Percentiles rank a stretch among this genome's conserved stretches.
phyloP scores from a whole-genome alignment of 1,140 invertebrate genomes.

The Nasonia giraulti region DNA sequence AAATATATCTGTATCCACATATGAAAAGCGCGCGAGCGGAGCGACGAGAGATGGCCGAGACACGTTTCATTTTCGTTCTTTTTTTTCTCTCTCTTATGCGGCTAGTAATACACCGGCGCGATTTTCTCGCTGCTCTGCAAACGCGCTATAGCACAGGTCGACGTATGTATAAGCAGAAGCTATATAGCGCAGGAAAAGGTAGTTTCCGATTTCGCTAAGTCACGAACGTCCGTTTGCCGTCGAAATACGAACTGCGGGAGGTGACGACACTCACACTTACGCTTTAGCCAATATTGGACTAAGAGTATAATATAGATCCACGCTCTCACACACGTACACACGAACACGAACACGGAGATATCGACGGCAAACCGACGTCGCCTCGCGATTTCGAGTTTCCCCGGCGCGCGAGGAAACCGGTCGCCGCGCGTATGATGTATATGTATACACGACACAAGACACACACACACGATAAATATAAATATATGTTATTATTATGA shows the following conservation, averaged over 20 bases:
- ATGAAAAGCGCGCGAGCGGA: not conserved
- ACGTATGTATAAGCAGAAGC: not conserved
- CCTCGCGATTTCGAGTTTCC: constrained; percentile 16
- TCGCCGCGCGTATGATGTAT: constrained; percentile 1
- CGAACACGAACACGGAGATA: not conserved
- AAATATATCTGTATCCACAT: not conserved
- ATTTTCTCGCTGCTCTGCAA: constrained; percentile 28
- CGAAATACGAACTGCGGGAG: not conserved
- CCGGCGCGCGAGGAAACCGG: constrained; percentile 24
- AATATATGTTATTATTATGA: not conserved
- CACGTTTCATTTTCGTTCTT: not conserved
- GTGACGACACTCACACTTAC: not conserved
- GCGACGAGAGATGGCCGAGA: not conserved
- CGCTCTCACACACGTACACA: not conserved
- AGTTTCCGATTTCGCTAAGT: constrained; percentile 39
- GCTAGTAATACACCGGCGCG: not conserved
- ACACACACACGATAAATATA: constrained; percentile 10
- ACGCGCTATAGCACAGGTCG: not conserved
- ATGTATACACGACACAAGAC: not conserved
- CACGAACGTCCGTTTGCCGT: constrained; percentile 28
- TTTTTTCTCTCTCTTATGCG: not conserved
- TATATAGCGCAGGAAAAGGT: not conserved
- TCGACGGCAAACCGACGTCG: constrained; percentile 24
- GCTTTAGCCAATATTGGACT: not conserved
- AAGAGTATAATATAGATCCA: not conserved